phyloP scores from a whole-genome alignment of 2,888 invertebrate species.

The Hecatera dysodea region DNA sequence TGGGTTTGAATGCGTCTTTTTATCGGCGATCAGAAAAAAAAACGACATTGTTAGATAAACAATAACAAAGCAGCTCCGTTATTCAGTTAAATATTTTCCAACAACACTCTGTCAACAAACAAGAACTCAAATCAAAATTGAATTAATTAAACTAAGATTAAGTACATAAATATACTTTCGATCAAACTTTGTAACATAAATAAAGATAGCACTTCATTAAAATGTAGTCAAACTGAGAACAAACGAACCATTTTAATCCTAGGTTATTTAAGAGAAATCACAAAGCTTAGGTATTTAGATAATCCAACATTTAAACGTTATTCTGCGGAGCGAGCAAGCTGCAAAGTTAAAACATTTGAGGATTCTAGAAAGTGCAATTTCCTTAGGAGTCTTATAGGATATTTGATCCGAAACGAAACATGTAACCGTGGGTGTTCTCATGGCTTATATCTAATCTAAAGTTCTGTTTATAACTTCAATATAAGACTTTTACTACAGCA shows the following conservation, averaged over 20 bases:
- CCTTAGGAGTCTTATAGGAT: slow-evolving; percentile 67
- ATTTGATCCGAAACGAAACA: slow-evolving; percentile 67
- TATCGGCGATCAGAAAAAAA: too few relatives aligned
- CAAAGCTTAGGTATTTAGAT: slow-evolving; percentile 37
- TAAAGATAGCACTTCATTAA: slow-evolving; percentile 33
- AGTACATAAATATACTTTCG: slow-evolving; percentile 27
- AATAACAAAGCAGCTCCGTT: slow-evolving; percentile 19
- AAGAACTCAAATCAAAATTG: slow-evolving; percentile 52
- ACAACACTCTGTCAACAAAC: slow-evolving; percentile 32
- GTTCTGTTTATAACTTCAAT: slow-evolving; percentile 18
- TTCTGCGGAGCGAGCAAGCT: slow-evolving; percentile 41
- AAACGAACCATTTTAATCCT: slow-evolving; percentile 24
- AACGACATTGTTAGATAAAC: slow-evolving; percentile 5
- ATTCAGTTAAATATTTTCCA: slow-evolving; percentile 27
- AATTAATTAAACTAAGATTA: slow-evolving; percentile 50
- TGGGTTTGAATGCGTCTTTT: too few relatives aligned
- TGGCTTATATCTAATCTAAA: slow-evolving; percentile 18
- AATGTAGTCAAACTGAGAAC: slow-evolving; percentile 24
- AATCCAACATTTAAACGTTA: slow-evolving; percentile 35
- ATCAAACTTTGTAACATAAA: slow-evolving; percentile 39
- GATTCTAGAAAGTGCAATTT: slow-evolving; percentile 61
- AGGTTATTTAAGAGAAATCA: slow-evolving; percentile 34
- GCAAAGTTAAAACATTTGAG: slow-evolving; percentile 30
- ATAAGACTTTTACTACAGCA: slow-evolving; percentile 11
- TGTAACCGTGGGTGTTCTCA: slow-evolving; percentile 25